phyloP scores from a whole-genome alignment of 2,113 vertebrate species.

The Thunnus thynnus region DNA sequence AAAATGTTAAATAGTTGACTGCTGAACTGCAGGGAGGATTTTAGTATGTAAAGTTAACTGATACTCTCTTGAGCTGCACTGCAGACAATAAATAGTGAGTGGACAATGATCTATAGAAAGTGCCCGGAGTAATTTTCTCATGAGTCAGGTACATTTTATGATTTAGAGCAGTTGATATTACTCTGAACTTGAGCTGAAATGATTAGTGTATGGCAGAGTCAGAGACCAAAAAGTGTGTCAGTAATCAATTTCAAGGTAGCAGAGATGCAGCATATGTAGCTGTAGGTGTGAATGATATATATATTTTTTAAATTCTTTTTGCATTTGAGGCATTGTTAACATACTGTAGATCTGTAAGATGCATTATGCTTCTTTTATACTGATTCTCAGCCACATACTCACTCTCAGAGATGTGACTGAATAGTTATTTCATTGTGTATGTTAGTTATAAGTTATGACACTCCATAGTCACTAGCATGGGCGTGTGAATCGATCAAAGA shows the following conservation, averaged over 20 bases:
- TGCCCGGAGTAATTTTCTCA: constrained; percentile 46
- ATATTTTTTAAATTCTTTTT: not conserved
- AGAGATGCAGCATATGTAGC: not conserved
- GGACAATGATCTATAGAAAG: constrained; percentile 59
- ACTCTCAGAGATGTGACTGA: not conserved
- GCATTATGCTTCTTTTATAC: not conserved
- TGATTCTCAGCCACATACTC: not conserved
- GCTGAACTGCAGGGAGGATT: constrained; percentile 19
- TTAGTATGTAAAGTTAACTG: constrained; percentile 26
- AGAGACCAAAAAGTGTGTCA: constrained; percentile 27
- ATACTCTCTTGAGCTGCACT: constrained; percentile 19
- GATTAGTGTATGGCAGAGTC: constrained; percentile 37
- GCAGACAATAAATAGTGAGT: constrained; percentile 48
- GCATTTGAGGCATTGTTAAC: not conserved
- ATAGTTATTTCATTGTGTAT: not conserved
- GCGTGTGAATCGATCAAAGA: not conserved
- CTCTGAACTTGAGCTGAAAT: constrained; percentile 47
- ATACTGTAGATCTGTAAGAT: too few species aligned
- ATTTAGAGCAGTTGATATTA: constrained; percentile 53
- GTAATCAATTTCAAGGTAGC: constrained; percentile 19
- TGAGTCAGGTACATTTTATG: constrained; percentile 60
- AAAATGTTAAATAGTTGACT: constrained; percentile 31
- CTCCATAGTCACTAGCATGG: not conserved
- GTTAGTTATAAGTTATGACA: not conserved
- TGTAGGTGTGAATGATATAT: not conserved